phyloP scores from a whole-genome alignment of 2,888 invertebrate species.

The Macroteleia sp. region DNA sequence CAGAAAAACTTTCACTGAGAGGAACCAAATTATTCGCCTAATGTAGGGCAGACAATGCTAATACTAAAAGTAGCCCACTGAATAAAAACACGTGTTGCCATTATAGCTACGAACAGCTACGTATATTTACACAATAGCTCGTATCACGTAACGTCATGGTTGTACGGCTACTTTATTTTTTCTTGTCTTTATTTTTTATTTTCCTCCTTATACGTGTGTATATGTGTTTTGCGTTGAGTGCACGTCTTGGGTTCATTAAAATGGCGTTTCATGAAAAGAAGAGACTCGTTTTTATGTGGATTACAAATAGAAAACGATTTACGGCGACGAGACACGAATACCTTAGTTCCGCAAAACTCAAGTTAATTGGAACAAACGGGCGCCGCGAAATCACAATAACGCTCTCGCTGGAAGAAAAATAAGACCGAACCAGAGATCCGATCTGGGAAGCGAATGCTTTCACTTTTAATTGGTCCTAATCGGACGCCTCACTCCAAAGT shows the following conservation, averaged over 20 bases:
- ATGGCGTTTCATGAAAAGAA: slow-evolving; percentile 41
- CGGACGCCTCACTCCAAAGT: not conserved
- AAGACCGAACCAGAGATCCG: slow-evolving; percentile 3
- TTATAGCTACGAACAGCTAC: slow-evolving; percentile 31
- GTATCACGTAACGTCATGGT: slow-evolving; percentile 48
- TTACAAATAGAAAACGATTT: slow-evolving; percentile 50
- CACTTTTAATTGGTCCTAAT: not conserved
- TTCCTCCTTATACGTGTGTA: not conserved
- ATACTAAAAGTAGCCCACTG: no score
- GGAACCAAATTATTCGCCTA: no score
- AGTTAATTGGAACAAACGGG: slow-evolving; percentile 54
- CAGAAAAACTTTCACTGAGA: no score
- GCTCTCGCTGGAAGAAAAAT: slow-evolving; percentile 17
- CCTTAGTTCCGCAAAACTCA: slow-evolving; percentile 28
- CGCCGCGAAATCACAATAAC: slow-evolving; percentile 44
- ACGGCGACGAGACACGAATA: slow-evolving; percentile 50
- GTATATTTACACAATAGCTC: slow-evolving; percentile 44
- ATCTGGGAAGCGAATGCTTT: not conserved
- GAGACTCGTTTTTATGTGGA: slow-evolving; percentile 35
- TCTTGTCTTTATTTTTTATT: slow-evolving; percentile 12
- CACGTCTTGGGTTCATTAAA: slow-evolving; percentile 49
- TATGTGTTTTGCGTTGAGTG: slow-evolving; percentile 18
- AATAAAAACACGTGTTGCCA: no score
- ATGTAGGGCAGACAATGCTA: no score
- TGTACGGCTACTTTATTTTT: slow-evolving; percentile 23